These are phyloP conservation scores for Antrozous pallidus DNA, from an alignment of 2,797 vertebrate genomes.

Conservation along the genomic window DNA sequence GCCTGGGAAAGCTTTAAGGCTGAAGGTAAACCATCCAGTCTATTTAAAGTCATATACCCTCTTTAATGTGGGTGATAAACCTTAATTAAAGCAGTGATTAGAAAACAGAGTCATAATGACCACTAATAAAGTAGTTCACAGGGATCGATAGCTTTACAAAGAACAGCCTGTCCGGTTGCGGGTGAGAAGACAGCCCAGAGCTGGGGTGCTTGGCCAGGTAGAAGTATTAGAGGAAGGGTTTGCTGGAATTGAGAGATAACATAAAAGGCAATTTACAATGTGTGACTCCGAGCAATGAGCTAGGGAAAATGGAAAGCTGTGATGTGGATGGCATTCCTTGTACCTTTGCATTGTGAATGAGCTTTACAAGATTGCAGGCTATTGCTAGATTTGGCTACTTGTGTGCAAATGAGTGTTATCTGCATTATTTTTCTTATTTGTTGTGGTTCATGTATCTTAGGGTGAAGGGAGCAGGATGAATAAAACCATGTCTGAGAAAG, in stretches of 20 bases:
- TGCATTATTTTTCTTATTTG: constrained; percentile 21
- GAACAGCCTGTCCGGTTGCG: constrained; percentile 39
- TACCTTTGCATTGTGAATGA: constrained; percentile 71
- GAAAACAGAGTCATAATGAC: constrained; percentile 74
- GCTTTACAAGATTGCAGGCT: constrained; percentile 49
- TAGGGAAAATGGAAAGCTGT: constrained; percentile 67
- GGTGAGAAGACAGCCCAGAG: not conserved
- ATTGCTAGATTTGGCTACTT: not conserved
- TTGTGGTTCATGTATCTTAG: not conserved
- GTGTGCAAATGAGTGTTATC: constrained; percentile 42
- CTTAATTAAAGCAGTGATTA: constrained; percentile 76
- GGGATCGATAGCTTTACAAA: constrained; percentile 70
- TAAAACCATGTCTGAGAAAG: not conserved
- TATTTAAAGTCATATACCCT: constrained; percentile 60
- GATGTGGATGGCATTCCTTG: constrained; percentile 62
- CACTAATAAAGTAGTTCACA: constrained; percentile 72
- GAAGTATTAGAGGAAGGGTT: constrained; percentile 66
- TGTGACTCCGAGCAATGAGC: constrained; percentile 69
- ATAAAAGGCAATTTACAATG: constrained; percentile 75
- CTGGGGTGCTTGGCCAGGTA: not conserved
- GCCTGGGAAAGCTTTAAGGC: constrained; percentile 33
- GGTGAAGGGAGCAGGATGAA: not conserved
- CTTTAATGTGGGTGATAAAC: constrained; percentile 74
- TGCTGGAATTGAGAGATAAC: constrained; percentile 72
- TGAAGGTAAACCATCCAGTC: constrained; percentile 30